Conservation (phyloP, 2,797 vertebrate species). For the Halcyon chelicuti region DNA sequence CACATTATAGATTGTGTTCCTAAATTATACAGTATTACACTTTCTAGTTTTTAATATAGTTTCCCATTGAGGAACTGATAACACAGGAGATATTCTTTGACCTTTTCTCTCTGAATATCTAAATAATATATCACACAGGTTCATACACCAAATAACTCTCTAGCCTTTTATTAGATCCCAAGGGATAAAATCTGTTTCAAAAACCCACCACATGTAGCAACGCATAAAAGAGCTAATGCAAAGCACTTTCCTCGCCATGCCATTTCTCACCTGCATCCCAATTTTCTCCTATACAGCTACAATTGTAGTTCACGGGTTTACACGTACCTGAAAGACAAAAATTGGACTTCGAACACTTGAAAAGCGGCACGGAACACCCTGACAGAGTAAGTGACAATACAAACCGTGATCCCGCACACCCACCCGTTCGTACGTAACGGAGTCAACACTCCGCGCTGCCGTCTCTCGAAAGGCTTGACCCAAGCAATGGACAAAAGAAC, state of each 20-base stretch:
- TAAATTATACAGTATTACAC: constrained; percentile 76
- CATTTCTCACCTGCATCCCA: constrained; percentile 63
- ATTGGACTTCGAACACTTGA: neutral
- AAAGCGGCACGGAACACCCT: neutral
- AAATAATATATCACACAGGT: constrained; percentile 72
- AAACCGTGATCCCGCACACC: neutral
- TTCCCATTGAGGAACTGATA: constrained; percentile 77
- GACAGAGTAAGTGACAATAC: neutral
- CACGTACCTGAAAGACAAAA: neutral
- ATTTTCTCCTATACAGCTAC: constrained; percentile 28
- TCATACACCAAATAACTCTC: constrained; percentile 72
- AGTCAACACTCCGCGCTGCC: neutral
- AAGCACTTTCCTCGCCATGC: constrained; percentile 41
- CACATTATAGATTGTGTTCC: constrained; percentile 72
- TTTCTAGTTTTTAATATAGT: constrained; percentile 78
- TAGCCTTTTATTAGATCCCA: constrained; percentile 76
- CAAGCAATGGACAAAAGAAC: neutral
- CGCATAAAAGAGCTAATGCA: constrained; percentile 61
- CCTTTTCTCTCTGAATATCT: constrained; percentile 76
- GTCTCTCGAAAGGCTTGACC: constrained; percentile 15
- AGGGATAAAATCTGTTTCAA: constrained; percentile 74
- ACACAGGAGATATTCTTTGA: constrained; percentile 73
- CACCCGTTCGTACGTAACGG: neutral
- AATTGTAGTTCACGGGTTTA: neutral
- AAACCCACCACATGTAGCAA: constrained; percentile 64